Conservation (phyloP, 2,888 invertebrate genomes). For the Dermolepida albohirtum region DNA sequence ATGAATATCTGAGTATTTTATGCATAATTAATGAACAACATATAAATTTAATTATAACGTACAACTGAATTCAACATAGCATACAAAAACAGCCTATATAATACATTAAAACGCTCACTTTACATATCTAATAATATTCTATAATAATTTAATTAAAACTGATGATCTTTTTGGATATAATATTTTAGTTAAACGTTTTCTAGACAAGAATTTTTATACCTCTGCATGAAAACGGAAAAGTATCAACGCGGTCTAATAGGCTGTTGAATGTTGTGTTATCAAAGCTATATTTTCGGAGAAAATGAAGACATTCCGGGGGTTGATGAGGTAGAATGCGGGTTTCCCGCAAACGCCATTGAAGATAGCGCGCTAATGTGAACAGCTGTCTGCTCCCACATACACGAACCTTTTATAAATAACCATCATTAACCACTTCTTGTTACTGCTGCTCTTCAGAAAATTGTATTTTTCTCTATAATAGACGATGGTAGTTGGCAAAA, state of each 20-base stretch:
- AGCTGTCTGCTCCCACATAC: slow-evolving; percentile 62
- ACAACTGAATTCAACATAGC: no score
- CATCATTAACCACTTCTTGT: slow-evolving; percentile 60
- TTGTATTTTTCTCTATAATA: slow-evolving; percentile 36
- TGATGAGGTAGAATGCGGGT: slow-evolving; percentile 56
- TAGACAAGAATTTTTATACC: no score
- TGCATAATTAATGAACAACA: no score
- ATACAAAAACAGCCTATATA: no score
- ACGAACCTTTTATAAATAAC: slow-evolving; percentile 64
- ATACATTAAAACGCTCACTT: no score
- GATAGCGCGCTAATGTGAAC: slow-evolving; percentile 62
- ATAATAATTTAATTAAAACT: no score
- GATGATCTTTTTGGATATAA: no score
- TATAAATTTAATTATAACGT: no score
- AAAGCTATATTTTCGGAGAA: slow-evolving; percentile 51
- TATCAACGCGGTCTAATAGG: slow-evolving; percentile 16
- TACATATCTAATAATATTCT: no score
- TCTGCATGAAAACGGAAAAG: no score
- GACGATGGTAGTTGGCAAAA: slow-evolving; percentile 13
- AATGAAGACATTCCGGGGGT: slow-evolving; percentile 56
- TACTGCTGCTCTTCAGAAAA: slow-evolving; percentile 34
- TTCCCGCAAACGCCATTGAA: slow-evolving; percentile 53
- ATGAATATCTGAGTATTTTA: no score
- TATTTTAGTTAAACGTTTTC: no score
- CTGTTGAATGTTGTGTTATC: slow-evolving; percentile 46